Conservation (phyloP, 2,888 invertebrate species). For the Erebia palarica region DNA sequence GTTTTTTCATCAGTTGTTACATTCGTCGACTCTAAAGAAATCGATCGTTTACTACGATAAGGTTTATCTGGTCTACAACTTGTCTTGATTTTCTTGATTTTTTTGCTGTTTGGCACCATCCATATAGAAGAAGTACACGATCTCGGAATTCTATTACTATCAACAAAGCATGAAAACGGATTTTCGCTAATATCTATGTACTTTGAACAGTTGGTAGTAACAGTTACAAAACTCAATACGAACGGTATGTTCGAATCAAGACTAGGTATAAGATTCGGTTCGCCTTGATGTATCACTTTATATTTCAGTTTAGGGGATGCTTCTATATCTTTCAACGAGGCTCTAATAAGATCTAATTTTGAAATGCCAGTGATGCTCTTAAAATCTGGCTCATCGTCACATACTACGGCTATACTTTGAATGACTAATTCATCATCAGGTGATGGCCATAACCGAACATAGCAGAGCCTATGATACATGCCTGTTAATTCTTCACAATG, state of each 20-base stretch:
- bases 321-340: conserved; percentile 57
- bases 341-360: conserved; percentile 49
- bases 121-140: conserved; percentile 58
- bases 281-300: conserved; percentile 61
- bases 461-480: conserved; percentile 57
- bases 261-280: conserved; percentile 59
- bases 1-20: conserved; percentile 52
- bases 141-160: conserved; percentile 48
- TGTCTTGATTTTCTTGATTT: conserved; percentile 49
- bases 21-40: conserved; percentile 47
- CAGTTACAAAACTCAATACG: conserved; percentile 56
- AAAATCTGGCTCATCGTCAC: conserved; percentile 61
- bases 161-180: conserved; percentile 51
- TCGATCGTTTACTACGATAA: conserved; percentile 51
- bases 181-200: conserved; percentile 43
- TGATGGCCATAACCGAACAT: conserved; percentile 63
- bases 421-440: conserved; percentile 61
- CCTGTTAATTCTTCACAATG: conserved; percentile 66
- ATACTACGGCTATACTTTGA: conserved; percentile 55
- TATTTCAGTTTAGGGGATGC: conserved; percentile 47
- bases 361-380: conserved; percentile 57
- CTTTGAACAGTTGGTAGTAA: conserved; percentile 63
- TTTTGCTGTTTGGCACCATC: conserved; percentile 53
- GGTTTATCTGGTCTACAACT: conserved; percentile 45
- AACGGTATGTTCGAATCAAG: conserved; percentile 56